Conservation (phyloP, 2,113 vertebrate genomes). For the Rattus norvegicus region DNA sequence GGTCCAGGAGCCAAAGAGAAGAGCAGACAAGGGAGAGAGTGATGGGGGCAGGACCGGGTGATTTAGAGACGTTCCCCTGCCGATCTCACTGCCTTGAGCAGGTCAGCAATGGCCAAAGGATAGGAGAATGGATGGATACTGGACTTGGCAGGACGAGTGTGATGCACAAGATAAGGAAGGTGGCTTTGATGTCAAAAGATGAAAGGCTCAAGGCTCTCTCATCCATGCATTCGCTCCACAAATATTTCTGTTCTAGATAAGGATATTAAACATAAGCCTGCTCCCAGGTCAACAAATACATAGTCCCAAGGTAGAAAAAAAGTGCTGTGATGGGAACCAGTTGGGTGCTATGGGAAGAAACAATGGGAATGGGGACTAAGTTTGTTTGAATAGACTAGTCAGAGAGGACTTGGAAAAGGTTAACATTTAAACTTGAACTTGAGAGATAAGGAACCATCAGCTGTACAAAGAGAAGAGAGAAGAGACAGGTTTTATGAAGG, state of each 20-base stretch:
- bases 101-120: not conserved
- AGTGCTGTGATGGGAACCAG: not conserved
- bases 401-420: conserved; percentile 21
- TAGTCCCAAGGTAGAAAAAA: not conserved
- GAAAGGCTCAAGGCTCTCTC: not conserved
- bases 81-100: not conserved
- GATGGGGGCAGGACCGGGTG: not conserved
- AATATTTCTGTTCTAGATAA: not conserved
- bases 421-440: conserved; percentile 54
- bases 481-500: not conserved
- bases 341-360: not conserved
- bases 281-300: conserved; percentile 8
- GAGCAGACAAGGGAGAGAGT: not conserved
- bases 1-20: not conserved
- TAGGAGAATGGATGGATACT: not conserved
- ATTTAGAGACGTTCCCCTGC: not conserved
- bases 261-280: not conserved
- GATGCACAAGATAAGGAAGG: not conserved
- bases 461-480: conserved; percentile 21
- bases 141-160: not conserved
- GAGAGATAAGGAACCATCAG: conserved; percentile 18
- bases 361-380: not conserved
- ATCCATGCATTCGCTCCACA: not conserved
- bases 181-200: not conserved
- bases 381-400: not conserved